Percentiles rank a stretch among this genome's conserved stretches.
phyloP scores from a whole-genome alignment of 1,140 invertebrate species.

The Pseudoatta argentina region DNA sequence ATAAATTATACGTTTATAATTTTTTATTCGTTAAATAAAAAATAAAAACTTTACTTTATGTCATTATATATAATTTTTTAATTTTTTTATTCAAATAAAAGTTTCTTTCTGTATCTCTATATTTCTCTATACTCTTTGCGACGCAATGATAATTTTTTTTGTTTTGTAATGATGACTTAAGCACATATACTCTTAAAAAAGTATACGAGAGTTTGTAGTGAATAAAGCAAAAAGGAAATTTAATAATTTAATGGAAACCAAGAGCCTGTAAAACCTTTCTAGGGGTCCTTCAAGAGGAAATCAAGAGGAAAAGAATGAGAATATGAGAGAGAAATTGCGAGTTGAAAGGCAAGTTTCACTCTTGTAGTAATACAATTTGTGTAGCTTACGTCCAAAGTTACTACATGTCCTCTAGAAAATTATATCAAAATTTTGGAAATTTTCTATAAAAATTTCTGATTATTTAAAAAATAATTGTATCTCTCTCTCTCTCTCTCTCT shows the following conservation, averaged over 20 bases:
- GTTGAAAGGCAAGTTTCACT: background rate
- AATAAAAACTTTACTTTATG: background rate
- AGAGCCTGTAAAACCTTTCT: conserved; percentile 44
- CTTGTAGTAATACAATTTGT: conserved; percentile 5
- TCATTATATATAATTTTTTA: background rate
- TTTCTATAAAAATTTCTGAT: background rate
- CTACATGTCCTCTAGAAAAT: background rate
- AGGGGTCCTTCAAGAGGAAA: background rate
- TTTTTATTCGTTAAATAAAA: background rate
- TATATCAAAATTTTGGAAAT: background rate
- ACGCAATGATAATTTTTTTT: background rate
- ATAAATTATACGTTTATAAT: background rate
- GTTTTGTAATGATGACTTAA: background rate
- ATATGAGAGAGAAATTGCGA: background rate
- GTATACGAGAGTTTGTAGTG: background rate
- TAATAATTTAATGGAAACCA: conserved; percentile 60
- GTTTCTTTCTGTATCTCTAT: background rate
- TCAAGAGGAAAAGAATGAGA: background rate
- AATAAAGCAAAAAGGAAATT: conserved; percentile 25
- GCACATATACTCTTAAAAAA: background rate
- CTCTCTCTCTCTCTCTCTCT: background rate
- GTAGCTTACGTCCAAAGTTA: background rate
- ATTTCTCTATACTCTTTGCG: background rate
- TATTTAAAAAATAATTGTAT: background rate
- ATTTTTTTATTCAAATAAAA: conserved; percentile 6